Percentiles rank a stretch among this genome's conserved stretches.
Evolutionary conservation across 2,113 vertebrate genomes (phyloP).

Genomic region (Trinectes maculatus): DNA sequence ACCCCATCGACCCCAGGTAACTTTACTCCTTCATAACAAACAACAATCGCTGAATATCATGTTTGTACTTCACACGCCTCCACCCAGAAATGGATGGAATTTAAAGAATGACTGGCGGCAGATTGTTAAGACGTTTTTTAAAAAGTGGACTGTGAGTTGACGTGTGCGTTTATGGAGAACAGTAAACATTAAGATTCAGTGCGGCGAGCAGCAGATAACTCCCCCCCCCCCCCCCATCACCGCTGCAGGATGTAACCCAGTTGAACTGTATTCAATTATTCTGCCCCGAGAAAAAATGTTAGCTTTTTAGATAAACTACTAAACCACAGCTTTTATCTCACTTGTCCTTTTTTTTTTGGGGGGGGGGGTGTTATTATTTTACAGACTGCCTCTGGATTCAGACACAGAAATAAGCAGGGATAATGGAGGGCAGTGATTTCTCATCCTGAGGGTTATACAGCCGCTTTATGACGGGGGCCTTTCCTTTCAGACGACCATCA

Average conservation of each 20-base stretch:
- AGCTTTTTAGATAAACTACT: conserved; percentile 64
- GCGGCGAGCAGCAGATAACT: conserved; percentile 44
- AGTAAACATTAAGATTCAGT: too few relatives aligned
- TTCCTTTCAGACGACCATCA: conserved; percentile 55
- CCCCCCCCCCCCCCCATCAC: conserved; percentile 58
- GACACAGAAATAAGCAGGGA: conserved; percentile 39
- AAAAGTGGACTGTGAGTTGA: too few relatives aligned
- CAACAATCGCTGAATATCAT: too few relatives aligned
- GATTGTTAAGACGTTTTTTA: too few relatives aligned
- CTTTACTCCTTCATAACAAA: too few relatives aligned
- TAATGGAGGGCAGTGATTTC: conserved; percentile 51
- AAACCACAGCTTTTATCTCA: conserved; percentile 48
- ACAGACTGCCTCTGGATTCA: conserved; percentile 18
- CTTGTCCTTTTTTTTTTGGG: conserved; percentile 19
- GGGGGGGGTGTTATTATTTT: conserved; percentile 61
- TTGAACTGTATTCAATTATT: conserved; percentile 59
- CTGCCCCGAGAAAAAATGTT: conserved; percentile 34
- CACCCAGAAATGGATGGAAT: too few relatives aligned
- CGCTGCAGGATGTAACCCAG: conserved; percentile 31
- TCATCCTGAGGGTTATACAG: conserved; percentile 55
- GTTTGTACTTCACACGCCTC: too few relatives aligned
- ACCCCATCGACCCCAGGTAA: too few relatives aligned
- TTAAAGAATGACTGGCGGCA: too few relatives aligned
- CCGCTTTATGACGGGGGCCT: conserved; percentile 59
- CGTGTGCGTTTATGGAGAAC: too few relatives aligned